Evolutionary conservation across 2,888 invertebrate genomes (phyloP), one percentile per base, ranked within the genome.

Genomic region (Drosophila tanythrix): DNA sequence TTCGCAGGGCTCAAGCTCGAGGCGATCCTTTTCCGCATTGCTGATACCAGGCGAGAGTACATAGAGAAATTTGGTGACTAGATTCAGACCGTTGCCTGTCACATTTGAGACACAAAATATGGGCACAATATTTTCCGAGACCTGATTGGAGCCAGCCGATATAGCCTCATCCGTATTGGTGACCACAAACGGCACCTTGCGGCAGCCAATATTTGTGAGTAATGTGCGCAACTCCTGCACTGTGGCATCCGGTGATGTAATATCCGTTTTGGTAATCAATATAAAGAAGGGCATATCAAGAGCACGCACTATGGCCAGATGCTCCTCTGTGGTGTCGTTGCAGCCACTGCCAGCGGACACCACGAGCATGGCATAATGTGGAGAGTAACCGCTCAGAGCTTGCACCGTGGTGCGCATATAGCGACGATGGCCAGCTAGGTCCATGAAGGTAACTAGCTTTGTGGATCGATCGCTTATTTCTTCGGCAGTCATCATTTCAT

Each of bases 391-490:
- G 6, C 98, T 98, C 43, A 99, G 94, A 0, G 99, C 99, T 93
- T 98, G 97, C 43, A 99, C 96, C 1, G 99, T 99, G 58, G 99
- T 99, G 75, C 97, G 95, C 92, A 99, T 95, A 92, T 99, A 99
- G 21, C 99, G 99, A 81, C 97, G 96, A 93, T 99, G 99, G 0
- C 99, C 99, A 5, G 99, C 99, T 83, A 99, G 94, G 93, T 99
- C 99, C 89, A 99, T 96, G 91, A 99, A 97, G 0, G 98, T 98
- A 0, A 99, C 97, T 36, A 99, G 94, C 93, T 99, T 99, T 10
- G 97, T 96, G 2, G 98, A 98, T 52, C 96, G 94, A 91, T 98
- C 98, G 82, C 98, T 98, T 65, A 99, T 99, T 82, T 99, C 97
- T 91, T 98, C 98, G 0, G 98, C 96, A 0, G 97, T 98, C 94